These are phyloP conservation scores for Anguilla megastoma DNA, from an alignment of 2,797 vertebrate genomes.

Conservation along the genomic window DNA sequence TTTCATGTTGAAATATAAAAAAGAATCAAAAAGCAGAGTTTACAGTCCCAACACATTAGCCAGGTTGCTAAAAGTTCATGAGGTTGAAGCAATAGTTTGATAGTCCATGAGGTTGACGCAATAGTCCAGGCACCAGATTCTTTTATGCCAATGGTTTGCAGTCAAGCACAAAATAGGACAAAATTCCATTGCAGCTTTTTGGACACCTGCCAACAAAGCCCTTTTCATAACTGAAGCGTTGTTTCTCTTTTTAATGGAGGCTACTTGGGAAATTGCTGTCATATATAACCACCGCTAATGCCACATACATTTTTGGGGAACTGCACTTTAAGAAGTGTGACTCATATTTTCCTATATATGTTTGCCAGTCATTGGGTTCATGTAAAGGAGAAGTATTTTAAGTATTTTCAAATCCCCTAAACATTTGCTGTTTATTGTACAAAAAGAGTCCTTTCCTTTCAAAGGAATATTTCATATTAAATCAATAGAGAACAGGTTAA, in stretches of 20 bases:
- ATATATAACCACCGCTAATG: background rate
- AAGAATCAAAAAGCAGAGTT: background rate
- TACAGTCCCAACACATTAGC: background rate
- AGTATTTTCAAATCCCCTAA: background rate
- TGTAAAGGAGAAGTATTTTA: background rate
- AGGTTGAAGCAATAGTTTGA: background rate
- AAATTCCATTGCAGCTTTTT: constrained; percentile 37
- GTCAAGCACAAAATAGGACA: constrained; percentile 46
- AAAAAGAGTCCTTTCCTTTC: background rate
- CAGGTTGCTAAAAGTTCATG: background rate
- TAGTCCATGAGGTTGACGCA: background rate
- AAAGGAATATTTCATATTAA: background rate
- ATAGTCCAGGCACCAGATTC: background rate
- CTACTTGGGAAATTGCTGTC: constrained; percentile 11
- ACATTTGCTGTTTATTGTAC: background rate
- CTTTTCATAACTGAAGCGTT: constrained; percentile 34
- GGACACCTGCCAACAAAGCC: constrained; percentile 36
- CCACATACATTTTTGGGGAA: background rate
- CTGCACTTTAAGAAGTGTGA: background rate
- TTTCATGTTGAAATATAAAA: background rate
- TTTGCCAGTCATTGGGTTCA: background rate
- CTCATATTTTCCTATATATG: background rate
- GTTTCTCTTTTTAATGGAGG: constrained; percentile 15
- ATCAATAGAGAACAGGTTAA: background rate
- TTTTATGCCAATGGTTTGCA: constrained; percentile 25